Conservation (phyloP, 2,888 invertebrate species). For the Pachycephus smyrnensis region DNA sequence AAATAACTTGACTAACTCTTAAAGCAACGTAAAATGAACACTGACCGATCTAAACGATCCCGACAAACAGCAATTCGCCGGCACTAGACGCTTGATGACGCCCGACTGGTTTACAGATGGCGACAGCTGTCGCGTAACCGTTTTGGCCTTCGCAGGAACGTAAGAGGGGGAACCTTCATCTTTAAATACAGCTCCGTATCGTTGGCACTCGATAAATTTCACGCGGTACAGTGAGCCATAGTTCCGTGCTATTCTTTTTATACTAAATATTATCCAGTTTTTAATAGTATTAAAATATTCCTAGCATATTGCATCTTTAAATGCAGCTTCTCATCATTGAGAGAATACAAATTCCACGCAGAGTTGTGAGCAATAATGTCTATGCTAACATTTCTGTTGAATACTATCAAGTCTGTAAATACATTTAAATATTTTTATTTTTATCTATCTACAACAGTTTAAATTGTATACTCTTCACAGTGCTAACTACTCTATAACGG, state of each 20-base stretch:
- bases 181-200: neutral
- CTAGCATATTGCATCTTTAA: neutral
- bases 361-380: too few species aligned
- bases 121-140: neutral
- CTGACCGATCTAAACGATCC: neutral
- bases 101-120: neutral
- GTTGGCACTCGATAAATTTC: neutral
- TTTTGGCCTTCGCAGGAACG: neutral
- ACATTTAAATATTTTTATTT: neutral
- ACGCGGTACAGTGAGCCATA: neutral
- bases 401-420: neutral
- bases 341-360: too few species aligned
- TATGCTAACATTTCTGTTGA: too few species aligned
- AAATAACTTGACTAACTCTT: neutral
- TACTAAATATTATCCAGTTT: neutral
- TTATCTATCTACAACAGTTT: neutral
- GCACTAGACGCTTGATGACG: neutral
- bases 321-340: too few species aligned
- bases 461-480: too few species aligned
- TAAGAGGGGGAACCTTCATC: neutral
- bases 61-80: neutral
- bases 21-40: neutral
- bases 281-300: neutral
- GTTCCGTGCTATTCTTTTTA: neutral
- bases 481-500: too few species aligned